A percentile compares a stretch with the other conserved stretches of the same genome.
Conservation (phyloP, 2,113 vertebrate genomes). For the Lagopus leucura region DNA sequence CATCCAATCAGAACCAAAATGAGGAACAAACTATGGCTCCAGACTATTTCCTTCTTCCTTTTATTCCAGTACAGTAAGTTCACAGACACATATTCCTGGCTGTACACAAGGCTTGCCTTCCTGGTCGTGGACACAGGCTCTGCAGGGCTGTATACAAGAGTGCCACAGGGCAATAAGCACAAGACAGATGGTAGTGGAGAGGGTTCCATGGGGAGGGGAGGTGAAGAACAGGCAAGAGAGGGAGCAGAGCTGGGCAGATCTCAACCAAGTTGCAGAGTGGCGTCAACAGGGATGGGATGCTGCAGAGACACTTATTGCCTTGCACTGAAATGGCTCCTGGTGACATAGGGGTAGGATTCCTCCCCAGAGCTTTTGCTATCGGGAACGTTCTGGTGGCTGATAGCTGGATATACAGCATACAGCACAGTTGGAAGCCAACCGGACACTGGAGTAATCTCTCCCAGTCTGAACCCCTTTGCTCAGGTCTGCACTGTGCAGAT, state of each 20-base stretch:
- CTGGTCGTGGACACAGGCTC: fast-evolving
- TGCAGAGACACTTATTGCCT: neutral
- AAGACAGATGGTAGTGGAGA: neutral
- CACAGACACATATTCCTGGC: neutral
- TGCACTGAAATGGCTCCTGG: neutral
- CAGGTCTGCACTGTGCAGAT: neutral
- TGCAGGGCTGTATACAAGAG: neutral
- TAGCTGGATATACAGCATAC: neutral
- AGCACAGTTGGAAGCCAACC: neutral
- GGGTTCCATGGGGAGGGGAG: neutral
- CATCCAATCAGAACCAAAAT: conserved; percentile 48
- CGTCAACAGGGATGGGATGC: neutral
- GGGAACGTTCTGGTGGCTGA: neutral
- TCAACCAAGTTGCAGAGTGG: neutral
- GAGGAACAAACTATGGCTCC: conserved; percentile 8
- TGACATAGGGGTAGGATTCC: neutral
- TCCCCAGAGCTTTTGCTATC: neutral
- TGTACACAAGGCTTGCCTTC: neutral
- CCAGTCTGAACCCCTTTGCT: neutral
- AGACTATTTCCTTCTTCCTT: conserved; percentile 51
- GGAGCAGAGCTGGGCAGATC: neutral
- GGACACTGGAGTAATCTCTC: neutral
- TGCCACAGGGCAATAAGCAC: neutral
- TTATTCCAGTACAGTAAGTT: conserved; percentile 73
- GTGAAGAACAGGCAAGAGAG: neutral